Evolutionary conservation across 2,797 vertebrate genomes (phyloP), one percentile per base, ranked within the genome.

Genomic region (Heliangelus exortis): DNA sequence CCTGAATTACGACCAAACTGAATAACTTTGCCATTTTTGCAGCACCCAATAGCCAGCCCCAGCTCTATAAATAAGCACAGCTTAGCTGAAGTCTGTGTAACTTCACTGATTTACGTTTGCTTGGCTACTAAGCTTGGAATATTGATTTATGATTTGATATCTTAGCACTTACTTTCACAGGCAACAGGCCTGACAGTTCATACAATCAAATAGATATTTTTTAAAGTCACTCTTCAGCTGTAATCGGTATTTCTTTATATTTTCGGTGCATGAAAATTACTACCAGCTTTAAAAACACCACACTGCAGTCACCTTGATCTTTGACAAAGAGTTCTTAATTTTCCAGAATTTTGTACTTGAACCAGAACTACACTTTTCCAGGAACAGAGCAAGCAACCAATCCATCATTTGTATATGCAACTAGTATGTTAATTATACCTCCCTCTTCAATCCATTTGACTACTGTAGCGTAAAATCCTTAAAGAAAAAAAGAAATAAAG

Each of bases 131-230:
- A 13, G 28, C 45, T 47, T 77, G 34, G 23, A 89, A 92, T 88
- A 88, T 33, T 66, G 82, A 95, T 95, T 88, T 93, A 92, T 78
- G n/a, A 79, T 93, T 95, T 93, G 84, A 69, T 85, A 59, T 81
- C 78, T 79, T 87, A 87, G 11, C 79, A 82, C 69, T 77, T 86
- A 74, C 66, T 91, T 93, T 87, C 50, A 57, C 7, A 3, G 33
- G 20, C 43, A 54, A 47, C 26, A 66, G 25, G 6, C 7, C 17
- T 79, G 51, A 28, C 11, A 68, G 9, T 68, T 88, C n/a, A 15
- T 69, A 53, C 17, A 84, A 62, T 39, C 20, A 39, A 81, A 36
- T 28, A 12, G 45, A 62, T 58, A 51, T 39, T 61, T 57, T 69
- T 92, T 84, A 15, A 51, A 78, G 34, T 34, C 22, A 18, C 8